Evolutionary conservation across 2,797 vertebrate species (phyloP).

Genomic region (Carcharodon carcharias): DNA sequence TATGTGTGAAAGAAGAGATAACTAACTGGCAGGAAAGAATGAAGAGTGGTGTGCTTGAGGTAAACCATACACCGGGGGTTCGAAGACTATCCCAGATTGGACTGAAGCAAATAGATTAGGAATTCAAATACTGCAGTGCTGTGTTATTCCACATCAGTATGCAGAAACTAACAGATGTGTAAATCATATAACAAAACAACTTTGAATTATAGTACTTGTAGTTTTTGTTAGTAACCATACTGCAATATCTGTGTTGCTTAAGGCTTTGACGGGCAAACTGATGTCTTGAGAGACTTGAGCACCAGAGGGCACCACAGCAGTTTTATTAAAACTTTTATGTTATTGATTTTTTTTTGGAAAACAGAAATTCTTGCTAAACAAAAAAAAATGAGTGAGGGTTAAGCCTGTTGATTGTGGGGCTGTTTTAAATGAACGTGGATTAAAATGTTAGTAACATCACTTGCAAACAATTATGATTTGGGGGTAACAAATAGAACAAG

Average conservation of each 20-base stretch:
- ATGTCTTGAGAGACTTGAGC: not conserved
- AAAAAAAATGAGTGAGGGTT: not conserved
- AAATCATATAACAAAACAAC: not conserved
- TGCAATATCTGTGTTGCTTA: not conserved
- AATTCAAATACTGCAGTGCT: not conserved
- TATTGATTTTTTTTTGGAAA: not conserved
- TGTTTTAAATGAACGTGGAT: not conserved
- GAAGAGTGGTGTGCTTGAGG: not conserved
- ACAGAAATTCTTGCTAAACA: not conserved
- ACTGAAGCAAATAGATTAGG: not conserved
- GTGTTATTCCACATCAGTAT: not conserved
- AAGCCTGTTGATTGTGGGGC: not conserved
- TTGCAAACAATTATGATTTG: not conserved
- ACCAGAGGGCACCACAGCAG: not conserved
- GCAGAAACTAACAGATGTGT: not conserved
- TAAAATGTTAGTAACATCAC: not conserved
- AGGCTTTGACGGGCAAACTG: not conserved
- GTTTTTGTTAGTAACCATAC: not conserved
- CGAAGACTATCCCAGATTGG: not conserved
- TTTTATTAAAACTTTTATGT: not conserved
- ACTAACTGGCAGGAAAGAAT: not conserved
- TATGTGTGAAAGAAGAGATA: not conserved
- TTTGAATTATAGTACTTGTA: not conserved
- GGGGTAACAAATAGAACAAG: not conserved
- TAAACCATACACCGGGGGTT: not conserved